Base-by-base conservation (phyloP, 2,113 vertebrate genomes). In the Athene cunicularia region DNA sequence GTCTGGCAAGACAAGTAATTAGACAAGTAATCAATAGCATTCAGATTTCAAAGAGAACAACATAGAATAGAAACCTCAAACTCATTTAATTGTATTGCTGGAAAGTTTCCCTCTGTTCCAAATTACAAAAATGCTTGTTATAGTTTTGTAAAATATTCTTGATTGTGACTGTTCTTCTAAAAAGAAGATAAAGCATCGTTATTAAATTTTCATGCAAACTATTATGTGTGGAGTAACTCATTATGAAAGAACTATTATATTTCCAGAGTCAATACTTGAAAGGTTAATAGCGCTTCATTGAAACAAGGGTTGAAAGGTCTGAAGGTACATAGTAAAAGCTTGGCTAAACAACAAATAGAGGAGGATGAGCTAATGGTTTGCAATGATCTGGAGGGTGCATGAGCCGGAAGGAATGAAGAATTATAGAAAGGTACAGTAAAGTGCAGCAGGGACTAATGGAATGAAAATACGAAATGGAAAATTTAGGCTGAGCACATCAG, bases 1-100 rank as follows among this genome's bases (percentile, higher is more conserved):
- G 86, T 89, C 55, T 75, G 86, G 89, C 97, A 97, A 95, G 90
- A 33, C 59, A 77, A 81, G 43, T 91, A 91, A 94, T 95, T 64
- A 95, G 77, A 80, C 72, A 96, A 96, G n/a, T 56, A 94, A 97
- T 96, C 97, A 92, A 91, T 91, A 96, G 27, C 63, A 83, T 92
- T 92, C 88, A 83, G 86, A 87, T 85, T 93, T 91, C 56, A 50
- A 89, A 87, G 71, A 80, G 82, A 92, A 77, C 12, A 35, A 11
- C 30, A 17, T 2, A 50, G 60, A 93, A 92, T 41, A 82, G 91
- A 88, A 83, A 64, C 45, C 50, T 92, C 71, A 64, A 62, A 89
- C 35, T 70, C 30, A 39, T 86, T 96, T 95, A 90, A 88, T 72
- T 95, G 37, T 79, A 60, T 94, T 19, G 19, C 79, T 83, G 90